A percentile compares a stretch with the other conserved stretches of the same genome.
These are phyloP conservation scores for Trissoscelio sp. DNA, from an alignment of 2,888 invertebrate species.

Conservation along the genomic window DNA sequence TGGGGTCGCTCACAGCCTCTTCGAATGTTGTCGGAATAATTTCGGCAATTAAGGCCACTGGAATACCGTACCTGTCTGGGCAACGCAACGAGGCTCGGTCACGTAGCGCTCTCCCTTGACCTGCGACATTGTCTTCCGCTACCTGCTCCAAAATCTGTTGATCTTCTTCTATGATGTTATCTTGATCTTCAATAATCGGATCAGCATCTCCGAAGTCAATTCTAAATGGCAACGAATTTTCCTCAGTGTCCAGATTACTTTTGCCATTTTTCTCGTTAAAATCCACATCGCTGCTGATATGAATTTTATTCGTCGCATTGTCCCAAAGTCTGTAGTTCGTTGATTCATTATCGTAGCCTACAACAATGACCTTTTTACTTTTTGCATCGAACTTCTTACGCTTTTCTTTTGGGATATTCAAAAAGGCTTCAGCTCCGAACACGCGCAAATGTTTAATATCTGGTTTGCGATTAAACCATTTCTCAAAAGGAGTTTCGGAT, in stretches of 20 bases:
- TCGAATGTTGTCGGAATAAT: not conserved
- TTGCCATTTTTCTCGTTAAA: slow-evolving; percentile 25
- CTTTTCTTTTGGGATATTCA: slow-evolving; percentile 28
- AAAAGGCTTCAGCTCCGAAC: slow-evolving; percentile 69
- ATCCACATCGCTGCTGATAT: slow-evolving; percentile 45
- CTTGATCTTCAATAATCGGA: not conserved
- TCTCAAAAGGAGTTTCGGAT: slow-evolving; percentile 24
- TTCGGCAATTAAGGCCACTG: slow-evolving; percentile 6
- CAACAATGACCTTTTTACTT: slow-evolving; percentile 59
- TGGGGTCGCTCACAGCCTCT: not conserved
- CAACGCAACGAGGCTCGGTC: not conserved
- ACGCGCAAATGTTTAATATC: slow-evolving; percentile 69
- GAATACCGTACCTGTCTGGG: slow-evolving; percentile 15
- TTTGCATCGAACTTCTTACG: slow-evolving; percentile 63
- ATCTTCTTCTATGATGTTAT: not conserved
- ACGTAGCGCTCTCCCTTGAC: not conserved
- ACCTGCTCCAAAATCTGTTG: slow-evolving; percentile 1
- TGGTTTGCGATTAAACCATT: slow-evolving; percentile 50
- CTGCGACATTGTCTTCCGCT: not conserved
- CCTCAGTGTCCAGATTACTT: not conserved
- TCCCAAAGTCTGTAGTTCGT: slow-evolving; percentile 59
- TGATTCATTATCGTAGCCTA: slow-evolving; percentile 54
- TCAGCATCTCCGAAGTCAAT: not conserved
- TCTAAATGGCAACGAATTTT: not conserved
- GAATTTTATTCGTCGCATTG: slow-evolving; percentile 15